phyloP scores from a whole-genome alignment of 2,113 vertebrate species.

The Mustela nigripes region DNA sequence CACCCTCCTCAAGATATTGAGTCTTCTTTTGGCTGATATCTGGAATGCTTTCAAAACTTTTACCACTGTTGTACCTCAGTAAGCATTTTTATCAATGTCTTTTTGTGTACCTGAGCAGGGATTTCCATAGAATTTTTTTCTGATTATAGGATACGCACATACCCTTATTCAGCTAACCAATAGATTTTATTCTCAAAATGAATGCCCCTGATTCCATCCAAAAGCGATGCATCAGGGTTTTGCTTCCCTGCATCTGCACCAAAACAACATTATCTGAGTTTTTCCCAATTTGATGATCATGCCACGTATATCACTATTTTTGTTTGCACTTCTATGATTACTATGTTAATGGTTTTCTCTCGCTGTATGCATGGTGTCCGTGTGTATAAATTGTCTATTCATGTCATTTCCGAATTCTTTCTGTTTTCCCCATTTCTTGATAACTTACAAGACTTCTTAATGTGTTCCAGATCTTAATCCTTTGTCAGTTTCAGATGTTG shows the following conservation, averaged over 20 bases:
- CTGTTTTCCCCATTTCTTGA: neutral
- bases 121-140: neutral
- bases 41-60: neutral
- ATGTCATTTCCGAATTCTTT: neutral
- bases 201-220: neutral
- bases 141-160: neutral
- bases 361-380: neutral
- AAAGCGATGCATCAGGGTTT: neutral
- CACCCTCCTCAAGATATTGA: neutral
- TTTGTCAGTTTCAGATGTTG: neutral
- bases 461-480: neutral
- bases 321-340: neutral
- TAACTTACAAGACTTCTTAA: neutral
- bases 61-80: neutral
- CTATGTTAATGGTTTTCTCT: neutral
- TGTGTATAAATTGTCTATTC: neutral
- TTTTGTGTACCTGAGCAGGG: neutral
- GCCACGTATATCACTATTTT: neutral
- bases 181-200: conserved; percentile 1
- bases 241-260: neutral
- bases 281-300: neutral
- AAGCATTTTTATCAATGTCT: neutral
- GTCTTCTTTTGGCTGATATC: neutral
- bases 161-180: neutral
- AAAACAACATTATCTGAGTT: neutral